Conservation (phyloP, 2,888 invertebrate genomes). For the Nemurella pictetii region DNA sequence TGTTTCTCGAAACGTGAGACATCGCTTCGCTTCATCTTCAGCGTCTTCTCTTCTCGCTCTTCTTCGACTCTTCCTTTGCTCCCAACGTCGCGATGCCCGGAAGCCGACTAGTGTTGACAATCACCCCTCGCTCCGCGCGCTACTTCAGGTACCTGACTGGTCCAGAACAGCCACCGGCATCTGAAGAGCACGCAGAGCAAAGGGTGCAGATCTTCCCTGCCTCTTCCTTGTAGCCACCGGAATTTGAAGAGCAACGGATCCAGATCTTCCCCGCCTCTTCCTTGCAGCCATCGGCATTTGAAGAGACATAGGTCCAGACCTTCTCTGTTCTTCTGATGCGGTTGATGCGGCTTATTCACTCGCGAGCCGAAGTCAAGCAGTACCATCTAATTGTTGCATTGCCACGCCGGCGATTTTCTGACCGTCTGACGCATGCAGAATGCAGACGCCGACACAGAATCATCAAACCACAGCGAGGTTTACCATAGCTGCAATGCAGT, state of each 20-base stretch:
- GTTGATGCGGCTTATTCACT: too few species aligned
- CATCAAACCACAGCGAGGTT: neutral
- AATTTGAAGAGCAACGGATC: conserved; percentile 65
- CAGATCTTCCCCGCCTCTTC: neutral
- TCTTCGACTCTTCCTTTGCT: neutral
- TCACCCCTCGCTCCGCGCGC: conserved; percentile 81
- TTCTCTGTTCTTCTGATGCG: too few species aligned
- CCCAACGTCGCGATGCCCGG: neutral
- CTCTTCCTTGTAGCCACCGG: neutral
- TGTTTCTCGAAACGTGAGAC: too few species aligned
- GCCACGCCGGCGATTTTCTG: neutral
- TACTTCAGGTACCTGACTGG: conserved; percentile 99
- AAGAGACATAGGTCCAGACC: conserved; percentile 63
- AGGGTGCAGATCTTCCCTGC: conserved; percentile 47
- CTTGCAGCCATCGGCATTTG: conserved; percentile 48
- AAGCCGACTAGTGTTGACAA: neutral
- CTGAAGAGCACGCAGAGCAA: conserved; percentile 82
- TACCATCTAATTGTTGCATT: neutral
- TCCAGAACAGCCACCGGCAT: conserved; percentile 75
- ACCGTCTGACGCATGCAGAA: neutral
- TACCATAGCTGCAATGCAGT: neutral
- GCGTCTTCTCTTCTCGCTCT: too few species aligned
- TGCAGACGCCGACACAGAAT: too few species aligned
- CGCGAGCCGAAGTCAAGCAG: too few species aligned
- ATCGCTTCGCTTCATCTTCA: too few species aligned